phyloP scores from a whole-genome alignment of 2,113 vertebrate genomes.

The Neopipo cinnamomea region DNA sequence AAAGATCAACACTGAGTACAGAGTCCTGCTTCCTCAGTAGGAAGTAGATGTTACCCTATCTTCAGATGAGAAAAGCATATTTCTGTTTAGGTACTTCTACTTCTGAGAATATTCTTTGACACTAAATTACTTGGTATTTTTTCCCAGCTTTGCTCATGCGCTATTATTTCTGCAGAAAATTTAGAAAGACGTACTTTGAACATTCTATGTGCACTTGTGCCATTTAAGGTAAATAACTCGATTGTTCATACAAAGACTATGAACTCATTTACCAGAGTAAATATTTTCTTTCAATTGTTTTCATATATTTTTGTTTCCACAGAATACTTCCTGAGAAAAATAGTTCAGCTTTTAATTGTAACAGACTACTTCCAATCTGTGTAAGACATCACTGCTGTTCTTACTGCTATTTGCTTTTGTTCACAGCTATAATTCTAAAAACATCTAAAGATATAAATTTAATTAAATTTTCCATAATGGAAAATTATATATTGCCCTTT shows the following conservation, averaged over 20 bases:
- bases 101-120: not conserved
- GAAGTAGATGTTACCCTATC: not conserved
- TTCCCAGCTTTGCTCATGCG: not conserved
- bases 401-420: not conserved
- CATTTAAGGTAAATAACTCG: slow-evolving; percentile 10
- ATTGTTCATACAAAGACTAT: not conserved
- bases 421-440: not conserved
- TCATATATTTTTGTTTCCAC: not conserved
- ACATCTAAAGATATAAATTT: not conserved
- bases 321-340: slow-evolving; percentile 12
- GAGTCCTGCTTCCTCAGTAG: not conserved
- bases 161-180: not conserved
- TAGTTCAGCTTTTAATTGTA: not conserved
- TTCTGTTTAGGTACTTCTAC: not conserved
- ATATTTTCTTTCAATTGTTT: slow-evolving; percentile 14
- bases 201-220: not conserved
- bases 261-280: not conserved
- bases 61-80: not conserved
- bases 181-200: not conserved
- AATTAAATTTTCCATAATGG: not conserved
- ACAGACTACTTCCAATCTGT: not conserved
- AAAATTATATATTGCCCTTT: not conserved
- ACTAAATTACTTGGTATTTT: not conserved
- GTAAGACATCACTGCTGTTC: not conserved
- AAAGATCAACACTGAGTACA: not conserved